These are phyloP conservation scores for Petrosia ficiformis DNA, from an alignment of 37 sponge, comb jelly and placozoan species.

Conservation along the genomic window DNA sequence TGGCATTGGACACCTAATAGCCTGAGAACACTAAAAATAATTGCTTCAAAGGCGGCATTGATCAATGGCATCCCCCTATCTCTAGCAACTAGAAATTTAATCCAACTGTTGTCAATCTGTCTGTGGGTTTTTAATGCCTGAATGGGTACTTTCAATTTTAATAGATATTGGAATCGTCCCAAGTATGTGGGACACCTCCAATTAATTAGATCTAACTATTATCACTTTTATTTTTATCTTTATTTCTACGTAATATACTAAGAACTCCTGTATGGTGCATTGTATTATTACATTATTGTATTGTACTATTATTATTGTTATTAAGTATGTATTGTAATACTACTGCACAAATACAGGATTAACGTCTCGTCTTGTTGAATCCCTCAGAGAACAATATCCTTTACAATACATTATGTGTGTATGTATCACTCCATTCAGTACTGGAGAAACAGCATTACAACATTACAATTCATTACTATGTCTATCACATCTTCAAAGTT, in stretches of 20 bases:
- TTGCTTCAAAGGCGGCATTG: no score
- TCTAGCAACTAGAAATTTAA: background rate
- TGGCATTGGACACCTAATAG: no score
- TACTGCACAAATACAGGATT: slow-evolving; percentile 36
- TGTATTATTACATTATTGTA: background rate
- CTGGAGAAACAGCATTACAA: slow-evolving; percentile 90
- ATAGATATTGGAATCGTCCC: no score
- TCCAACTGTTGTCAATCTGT: no score
- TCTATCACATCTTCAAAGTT: slow-evolving; percentile 53
- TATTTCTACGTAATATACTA: no score
- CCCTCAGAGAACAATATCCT: slow-evolving; percentile 60
- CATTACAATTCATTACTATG: slow-evolving; percentile 83
- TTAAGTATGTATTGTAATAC: background rate
- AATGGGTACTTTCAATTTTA: no score
- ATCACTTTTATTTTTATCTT: no score
- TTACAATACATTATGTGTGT: slow-evolving; percentile 50
- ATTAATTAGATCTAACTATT: no score
- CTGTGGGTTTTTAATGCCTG: no score
- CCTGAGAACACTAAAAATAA: no score
- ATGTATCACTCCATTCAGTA: slow-evolving; percentile 65
- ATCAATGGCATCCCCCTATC: no score
- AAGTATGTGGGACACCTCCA: no score
- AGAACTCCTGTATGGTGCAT: background rate
- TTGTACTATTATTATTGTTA: background rate
- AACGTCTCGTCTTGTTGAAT: slow-evolving; percentile 65